Evolutionary conservation across 2,113 vertebrate genomes (phyloP).

Genomic region (Labeo catla): DNA sequence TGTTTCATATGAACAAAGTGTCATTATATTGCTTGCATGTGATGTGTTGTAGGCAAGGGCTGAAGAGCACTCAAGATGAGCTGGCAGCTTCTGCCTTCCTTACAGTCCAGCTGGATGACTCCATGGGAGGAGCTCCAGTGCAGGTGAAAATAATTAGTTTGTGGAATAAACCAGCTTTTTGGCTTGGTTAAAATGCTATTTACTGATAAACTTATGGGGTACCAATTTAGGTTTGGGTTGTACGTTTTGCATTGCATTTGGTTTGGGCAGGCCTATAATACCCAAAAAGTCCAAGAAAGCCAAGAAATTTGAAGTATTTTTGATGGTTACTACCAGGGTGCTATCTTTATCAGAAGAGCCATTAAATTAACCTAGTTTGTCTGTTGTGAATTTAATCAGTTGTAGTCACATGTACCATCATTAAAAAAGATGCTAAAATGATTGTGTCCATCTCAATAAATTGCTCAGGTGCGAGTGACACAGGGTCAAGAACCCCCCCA

Average conservation of each 20-base stretch:
- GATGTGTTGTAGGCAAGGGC: constrained; percentile 73
- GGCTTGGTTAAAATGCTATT: neutral
- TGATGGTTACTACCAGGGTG: neutral
- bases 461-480: constrained; percentile 75
- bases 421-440: neutral
- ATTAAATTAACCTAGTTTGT: neutral
- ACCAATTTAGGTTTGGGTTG: neutral
- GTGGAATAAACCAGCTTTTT: neutral
- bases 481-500: constrained; percentile 79
- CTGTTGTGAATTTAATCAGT: neutral
- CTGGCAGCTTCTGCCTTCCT: constrained; percentile 73
- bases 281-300: neutral
- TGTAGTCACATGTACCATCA: neutral
- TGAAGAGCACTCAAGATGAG: constrained; percentile 72
- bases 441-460: neutral
- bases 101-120: constrained; percentile 72
- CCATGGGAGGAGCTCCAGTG: constrained; percentile 72
- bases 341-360: neutral
- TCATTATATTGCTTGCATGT: neutral
- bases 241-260: too few relatives aligned
- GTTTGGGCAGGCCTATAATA: too few relatives aligned
- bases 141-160: constrained; percentile 66
- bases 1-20: neutral
- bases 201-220: neutral
- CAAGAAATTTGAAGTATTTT: neutral